Conservation (phyloP, 1,140 invertebrate genomes). For the Pseudachorutes palmiensis region DNA sequence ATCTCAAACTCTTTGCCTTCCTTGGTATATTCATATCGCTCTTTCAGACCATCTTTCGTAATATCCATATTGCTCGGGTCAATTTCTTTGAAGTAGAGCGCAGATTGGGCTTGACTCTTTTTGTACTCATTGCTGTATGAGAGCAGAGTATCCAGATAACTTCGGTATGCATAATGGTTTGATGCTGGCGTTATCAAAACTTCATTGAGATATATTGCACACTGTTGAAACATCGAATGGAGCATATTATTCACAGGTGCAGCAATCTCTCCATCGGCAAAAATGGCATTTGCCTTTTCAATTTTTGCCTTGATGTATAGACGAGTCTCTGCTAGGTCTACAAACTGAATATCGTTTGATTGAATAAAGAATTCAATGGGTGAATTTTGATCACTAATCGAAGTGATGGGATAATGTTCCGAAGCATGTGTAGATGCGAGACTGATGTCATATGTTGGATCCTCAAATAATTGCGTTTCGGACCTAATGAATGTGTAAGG, state of each 20-base stretch:
- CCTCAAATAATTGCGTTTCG: constrained; percentile 44
- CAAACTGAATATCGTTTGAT: constrained; percentile 41
- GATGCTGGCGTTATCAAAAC: constrained; percentile 43
- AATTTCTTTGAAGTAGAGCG: constrained; percentile 39
- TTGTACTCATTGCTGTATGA: constrained; percentile 43
- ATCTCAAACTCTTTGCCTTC: too few relatives aligned
- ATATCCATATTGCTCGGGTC: too few relatives aligned
- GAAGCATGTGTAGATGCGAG: constrained; percentile 41
- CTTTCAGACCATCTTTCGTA: too few relatives aligned
- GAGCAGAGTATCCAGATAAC: constrained; percentile 44
- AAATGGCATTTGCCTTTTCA: constrained; percentile 30
- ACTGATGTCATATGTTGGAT: constrained; percentile 44
- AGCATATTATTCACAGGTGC: constrained; percentile 43
- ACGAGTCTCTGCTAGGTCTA: constrained; percentile 43
- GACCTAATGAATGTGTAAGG: constrained; percentile 37
- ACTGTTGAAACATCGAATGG: constrained; percentile 44
- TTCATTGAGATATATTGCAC: constrained; percentile 45
- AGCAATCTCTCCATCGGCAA: constrained; percentile 14
- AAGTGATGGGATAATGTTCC: constrained; percentile 44
- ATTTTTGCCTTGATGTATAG: constrained; percentile 42
- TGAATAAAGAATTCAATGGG: constrained; percentile 44
- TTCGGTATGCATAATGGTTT: constrained; percentile 44
- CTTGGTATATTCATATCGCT: too few relatives aligned
- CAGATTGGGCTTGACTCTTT: constrained; percentile 41
- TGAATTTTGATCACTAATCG: constrained; percentile 39